A percentile compares a stretch with the other conserved stretches of the same genome.
These are phyloP conservation scores for Malurus cyaneus DNA, from an alignment of 2,113 vertebrate species.

Conservation along the genomic window DNA sequence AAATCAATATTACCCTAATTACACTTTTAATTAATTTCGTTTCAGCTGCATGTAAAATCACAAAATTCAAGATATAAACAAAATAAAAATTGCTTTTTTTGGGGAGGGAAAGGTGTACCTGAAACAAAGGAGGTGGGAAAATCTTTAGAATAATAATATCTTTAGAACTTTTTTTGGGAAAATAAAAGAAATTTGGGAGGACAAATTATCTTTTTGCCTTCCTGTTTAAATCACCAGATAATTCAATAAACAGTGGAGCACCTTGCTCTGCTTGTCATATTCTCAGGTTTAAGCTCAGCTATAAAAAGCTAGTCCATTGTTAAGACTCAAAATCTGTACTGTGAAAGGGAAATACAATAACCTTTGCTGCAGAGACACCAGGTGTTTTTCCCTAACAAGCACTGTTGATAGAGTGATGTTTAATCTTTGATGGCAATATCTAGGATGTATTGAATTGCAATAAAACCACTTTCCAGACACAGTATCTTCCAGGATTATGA, in stretches of 20 bases:
- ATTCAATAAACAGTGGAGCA: constrained; percentile 53
- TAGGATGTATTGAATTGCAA: constrained; percentile 15
- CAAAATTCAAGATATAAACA: background rate
- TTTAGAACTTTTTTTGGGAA: background rate
- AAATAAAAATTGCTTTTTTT: background rate
- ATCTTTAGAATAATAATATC: background rate
- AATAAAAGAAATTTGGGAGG: background rate
- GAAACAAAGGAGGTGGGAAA: background rate
- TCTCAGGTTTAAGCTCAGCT: constrained; percentile 63
- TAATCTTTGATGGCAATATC: constrained; percentile 35
- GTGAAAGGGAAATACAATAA: constrained; percentile 71
- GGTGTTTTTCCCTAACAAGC: constrained; percentile 61
- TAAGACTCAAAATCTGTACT: constrained; percentile 58
- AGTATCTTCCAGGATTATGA: constrained; percentile 27
- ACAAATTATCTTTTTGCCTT: background rate
- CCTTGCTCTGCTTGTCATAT: constrained; percentile 25
- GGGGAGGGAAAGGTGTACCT: background rate
- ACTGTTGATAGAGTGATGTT: constrained; percentile 41
- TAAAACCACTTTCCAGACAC: constrained; percentile 31
- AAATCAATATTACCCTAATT: background rate
- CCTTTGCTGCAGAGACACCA: constrained; percentile 40
- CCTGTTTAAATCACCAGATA: constrained; percentile 36
- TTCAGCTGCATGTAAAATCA: background rate
- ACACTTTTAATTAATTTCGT: background rate
- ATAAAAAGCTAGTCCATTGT: constrained; percentile 52